Base-by-base conservation (phyloP, 2,113 vertebrate genomes). In the Micromys minutus region DNA sequence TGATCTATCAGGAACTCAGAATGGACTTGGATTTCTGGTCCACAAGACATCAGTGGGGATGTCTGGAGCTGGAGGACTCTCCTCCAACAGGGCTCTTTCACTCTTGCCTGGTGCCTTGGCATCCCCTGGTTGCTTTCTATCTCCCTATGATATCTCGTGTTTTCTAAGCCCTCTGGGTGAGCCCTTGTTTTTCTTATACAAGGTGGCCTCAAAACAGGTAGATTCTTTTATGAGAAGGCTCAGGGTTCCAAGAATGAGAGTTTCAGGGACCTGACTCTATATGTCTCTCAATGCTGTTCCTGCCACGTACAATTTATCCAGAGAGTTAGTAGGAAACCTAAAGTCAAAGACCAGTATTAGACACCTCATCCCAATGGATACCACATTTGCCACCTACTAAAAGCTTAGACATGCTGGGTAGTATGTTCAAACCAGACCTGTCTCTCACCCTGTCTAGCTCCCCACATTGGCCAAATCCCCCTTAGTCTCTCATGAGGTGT, bases 71-170 rank as follows among this genome's bases (percentile, higher is more conserved):
- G 26, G 45, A 72, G 3, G 36, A 39, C 3, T 2, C 7, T 2
- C 15, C 71, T 75, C 50, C 34, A 26, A 71, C 50, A 77, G 13
- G 31, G 3, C 65, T 7, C 29, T 65, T 76, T 93, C 47, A 29
- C 6, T 31, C 4, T 7, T 8, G 0, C 61, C 16, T 34, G 3
- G 55, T 10, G 1, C 29, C 7, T 12, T 57, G n/a, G n/a, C 17
- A 31, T 17, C n/a, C 26, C 4, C 21, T 39, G 36, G 50, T 1
- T 47, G 67, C 19, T 45, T 45, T 50, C 52, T 65, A 13, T 29
- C 36, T 84, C 13, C 34, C 45, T 69, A 0, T 81, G 19, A 31
- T 45, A 17, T 75, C 89, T 74, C 65, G 22, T 80, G 26, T 59
- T 52, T n/a, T 59, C 22, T 6, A 72, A 39, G 22, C 52, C 13